Evolutionary conservation across 2,888 invertebrate species (phyloP).

Genomic region (Ceriagrion tenellum): DNA sequence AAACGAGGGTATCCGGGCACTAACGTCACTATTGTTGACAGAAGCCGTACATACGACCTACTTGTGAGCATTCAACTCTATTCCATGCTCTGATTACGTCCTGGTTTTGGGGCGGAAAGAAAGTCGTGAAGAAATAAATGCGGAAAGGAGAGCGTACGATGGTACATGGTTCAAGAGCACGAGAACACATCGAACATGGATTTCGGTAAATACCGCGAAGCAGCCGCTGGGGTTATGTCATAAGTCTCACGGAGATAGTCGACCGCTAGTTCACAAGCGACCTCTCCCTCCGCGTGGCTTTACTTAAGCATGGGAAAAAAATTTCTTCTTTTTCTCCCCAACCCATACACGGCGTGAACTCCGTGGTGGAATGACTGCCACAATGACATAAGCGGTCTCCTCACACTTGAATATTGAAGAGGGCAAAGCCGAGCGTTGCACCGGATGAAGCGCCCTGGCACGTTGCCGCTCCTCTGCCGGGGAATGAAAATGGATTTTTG

Average conservation of each 20-base stretch:
- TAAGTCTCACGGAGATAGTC: neutral
- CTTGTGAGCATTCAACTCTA: conserved; percentile 11
- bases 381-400: neutral
- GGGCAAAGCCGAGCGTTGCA: neutral
- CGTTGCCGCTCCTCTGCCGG: neutral
- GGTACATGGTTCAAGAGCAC: neutral
- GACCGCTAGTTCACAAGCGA: neutral
- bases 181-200: neutral
- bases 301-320: neutral
- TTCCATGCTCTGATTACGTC: neutral
- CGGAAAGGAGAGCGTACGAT: neutral
- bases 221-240: neutral
- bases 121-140: neutral
- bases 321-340: neutral
- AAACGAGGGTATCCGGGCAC: neutral
- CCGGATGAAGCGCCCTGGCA: neutral
- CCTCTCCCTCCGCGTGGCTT: neutral
- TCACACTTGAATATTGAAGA: conserved; percentile 28
- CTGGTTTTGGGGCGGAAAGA: neutral
- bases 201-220: neutral
- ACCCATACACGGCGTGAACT: neutral
- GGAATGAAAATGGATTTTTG: conserved; percentile 16
- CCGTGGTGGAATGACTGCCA: neutral
- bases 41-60: conserved; percentile 11
- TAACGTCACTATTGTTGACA: conserved; percentile 22